phyloP scores from a whole-genome alignment of 2,113 vertebrate genomes.

The Sclerurus mexicanus region DNA sequence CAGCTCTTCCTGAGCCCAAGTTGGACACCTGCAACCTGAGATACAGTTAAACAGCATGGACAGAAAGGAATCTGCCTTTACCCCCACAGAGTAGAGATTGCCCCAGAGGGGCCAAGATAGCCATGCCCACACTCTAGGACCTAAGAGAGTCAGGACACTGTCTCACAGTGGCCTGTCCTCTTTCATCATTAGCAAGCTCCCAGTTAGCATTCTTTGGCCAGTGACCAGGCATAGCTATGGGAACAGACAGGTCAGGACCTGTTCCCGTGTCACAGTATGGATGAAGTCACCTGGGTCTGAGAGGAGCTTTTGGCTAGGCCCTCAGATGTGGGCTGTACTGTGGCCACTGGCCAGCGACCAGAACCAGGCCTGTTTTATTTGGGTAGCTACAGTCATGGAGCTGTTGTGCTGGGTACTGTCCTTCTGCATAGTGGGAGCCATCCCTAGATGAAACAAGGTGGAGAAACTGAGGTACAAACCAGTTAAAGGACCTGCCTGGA shows the following conservation, averaged over 20 bases:
- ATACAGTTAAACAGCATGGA: not conserved
- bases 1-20: not conserved
- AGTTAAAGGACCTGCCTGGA: not conserved
- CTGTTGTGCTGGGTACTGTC: not conserved
- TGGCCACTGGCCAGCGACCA: not conserved
- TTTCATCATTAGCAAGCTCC: not conserved
- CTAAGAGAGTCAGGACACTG: not conserved
- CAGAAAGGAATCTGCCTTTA: not conserved
- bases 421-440: not conserved
- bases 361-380: not conserved
- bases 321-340: not conserved
- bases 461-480: not conserved
- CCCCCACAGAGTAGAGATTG: not conserved
- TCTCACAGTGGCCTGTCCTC: not conserved
- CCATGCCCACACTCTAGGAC: not conserved
- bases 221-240: not conserved
- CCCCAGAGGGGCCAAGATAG: too few species aligned
- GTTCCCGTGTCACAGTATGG: accelerated
- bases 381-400: not conserved
- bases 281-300: not conserved
- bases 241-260: not conserved
- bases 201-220: not conserved
- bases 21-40: not conserved
- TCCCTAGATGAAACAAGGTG: not conserved
- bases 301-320: not conserved